Conservation (phyloP, 2,797 vertebrate species). For the Thaleichthys pacificus region DNA sequence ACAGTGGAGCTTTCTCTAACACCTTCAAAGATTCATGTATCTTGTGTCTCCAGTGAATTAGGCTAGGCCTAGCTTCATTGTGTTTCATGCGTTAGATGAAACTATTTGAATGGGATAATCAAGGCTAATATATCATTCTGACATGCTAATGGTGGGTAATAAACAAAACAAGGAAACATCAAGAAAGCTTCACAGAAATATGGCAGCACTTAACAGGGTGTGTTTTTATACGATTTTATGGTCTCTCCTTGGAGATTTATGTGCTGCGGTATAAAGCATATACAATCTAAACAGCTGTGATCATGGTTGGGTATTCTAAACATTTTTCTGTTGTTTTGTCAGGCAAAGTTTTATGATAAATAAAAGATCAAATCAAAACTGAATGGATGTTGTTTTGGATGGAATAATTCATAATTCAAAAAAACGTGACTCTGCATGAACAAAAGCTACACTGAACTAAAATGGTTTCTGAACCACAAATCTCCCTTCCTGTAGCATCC, state of each 20-base stretch:
- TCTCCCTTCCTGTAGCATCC: slow-evolving; percentile 72
- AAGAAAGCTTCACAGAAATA: slow-evolving; percentile 23
- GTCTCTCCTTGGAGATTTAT: slow-evolving; percentile 37
- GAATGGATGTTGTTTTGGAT: too few relatives aligned
- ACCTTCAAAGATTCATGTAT: slow-evolving; percentile 36
- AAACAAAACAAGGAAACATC: slow-evolving; percentile 49
- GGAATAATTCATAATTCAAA: too few relatives aligned
- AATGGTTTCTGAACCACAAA: background rate
- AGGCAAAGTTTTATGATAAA: slow-evolving; percentile 7
- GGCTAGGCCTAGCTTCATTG: slow-evolving; percentile 28
- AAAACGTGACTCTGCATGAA: too few relatives aligned
- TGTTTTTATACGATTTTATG: slow-evolving; percentile 10
- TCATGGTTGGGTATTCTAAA: too few relatives aligned
- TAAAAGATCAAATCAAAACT: slow-evolving; percentile 29
- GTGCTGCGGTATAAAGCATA: slow-evolving; percentile 36
- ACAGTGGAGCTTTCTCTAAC: slow-evolving; percentile 25
- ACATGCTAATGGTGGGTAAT: slow-evolving; percentile 53
- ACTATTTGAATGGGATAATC: slow-evolving; percentile 48
- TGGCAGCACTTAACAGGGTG: slow-evolving; percentile 38
- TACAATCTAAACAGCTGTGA: background rate
- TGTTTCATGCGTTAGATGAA: slow-evolving; percentile 48
- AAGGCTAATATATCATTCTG: slow-evolving; percentile 65
- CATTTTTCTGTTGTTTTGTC: too few relatives aligned
- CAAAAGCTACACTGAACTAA: too few relatives aligned
- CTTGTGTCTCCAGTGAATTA: slow-evolving; percentile 32